A percentile compares a stretch with the other conserved stretches of the same genome.
These are phyloP conservation scores for Drosophila jambulina DNA, from an alignment of 1,140 invertebrate species.

Conservation along the genomic window DNA sequence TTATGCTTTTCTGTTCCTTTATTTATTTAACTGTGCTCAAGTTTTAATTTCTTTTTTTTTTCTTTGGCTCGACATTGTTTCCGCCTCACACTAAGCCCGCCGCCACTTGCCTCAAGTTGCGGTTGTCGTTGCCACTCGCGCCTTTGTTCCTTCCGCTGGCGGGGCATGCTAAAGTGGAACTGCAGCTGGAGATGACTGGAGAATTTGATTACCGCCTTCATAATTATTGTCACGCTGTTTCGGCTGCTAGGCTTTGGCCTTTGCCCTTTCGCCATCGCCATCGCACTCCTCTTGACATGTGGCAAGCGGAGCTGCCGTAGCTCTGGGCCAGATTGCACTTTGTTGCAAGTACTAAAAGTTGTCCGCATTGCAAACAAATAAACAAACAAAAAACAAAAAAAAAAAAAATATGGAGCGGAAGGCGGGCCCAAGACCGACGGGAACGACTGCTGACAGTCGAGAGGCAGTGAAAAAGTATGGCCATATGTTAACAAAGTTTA, in stretches of 20 bases:
- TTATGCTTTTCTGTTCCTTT: slow-evolving; percentile 26
- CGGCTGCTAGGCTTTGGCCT: slow-evolving; percentile 30
- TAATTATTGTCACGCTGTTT: slow-evolving; percentile 74
- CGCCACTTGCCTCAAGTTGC: slow-evolving; percentile 70
- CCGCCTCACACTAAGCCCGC: slow-evolving; percentile 42
- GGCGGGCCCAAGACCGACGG: neutral
- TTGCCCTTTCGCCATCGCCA: slow-evolving; percentile 48
- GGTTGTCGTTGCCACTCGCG: slow-evolving; percentile 73
- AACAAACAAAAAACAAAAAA: slow-evolving; percentile 15
- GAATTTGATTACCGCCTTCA: slow-evolving; percentile 75
- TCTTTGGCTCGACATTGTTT: slow-evolving; percentile 66
- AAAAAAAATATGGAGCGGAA: slow-evolving; percentile 16
- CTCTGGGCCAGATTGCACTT: slow-evolving; percentile 59
- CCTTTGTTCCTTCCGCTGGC: slow-evolving; percentile 64
- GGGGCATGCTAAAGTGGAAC: slow-evolving; percentile 77
- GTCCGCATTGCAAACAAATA: slow-evolving; percentile 58
- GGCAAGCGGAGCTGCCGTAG: slow-evolving; percentile 16
- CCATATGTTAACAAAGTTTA: slow-evolving; percentile 78
- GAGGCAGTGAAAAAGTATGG: slow-evolving; percentile 34
- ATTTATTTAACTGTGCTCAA: slow-evolving; percentile 75
- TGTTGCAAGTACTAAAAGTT: slow-evolving; percentile 74
- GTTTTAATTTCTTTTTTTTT: slow-evolving; percentile 73
- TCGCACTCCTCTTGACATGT: slow-evolving; percentile 43
- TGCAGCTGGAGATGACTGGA: slow-evolving; percentile 37
- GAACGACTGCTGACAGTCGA: slow-evolving; percentile 33